Conservation (phyloP, 1,140 invertebrate genomes). For the Daktulosphaira vitifoliae region DNA sequence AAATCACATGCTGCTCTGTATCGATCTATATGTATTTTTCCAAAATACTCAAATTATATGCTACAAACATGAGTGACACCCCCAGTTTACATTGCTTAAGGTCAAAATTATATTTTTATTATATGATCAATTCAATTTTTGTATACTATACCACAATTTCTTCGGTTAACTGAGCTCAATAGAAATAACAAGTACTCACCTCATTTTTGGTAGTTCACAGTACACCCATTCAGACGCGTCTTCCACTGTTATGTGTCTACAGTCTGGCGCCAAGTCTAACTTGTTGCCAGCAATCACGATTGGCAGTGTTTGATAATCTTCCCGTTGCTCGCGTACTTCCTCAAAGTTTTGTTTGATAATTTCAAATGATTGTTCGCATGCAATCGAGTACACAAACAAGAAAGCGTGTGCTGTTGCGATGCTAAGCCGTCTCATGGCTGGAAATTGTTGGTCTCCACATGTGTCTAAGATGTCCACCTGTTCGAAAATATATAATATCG, state of each 20-base stretch:
- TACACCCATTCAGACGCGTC: conserved; percentile 73
- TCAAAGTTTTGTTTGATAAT: conserved; percentile 72
- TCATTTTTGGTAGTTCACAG: conserved; percentile 62
- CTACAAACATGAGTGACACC: too few relatives aligned
- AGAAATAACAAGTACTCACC: too few relatives aligned
- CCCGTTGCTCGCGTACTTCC: conserved; percentile 69
- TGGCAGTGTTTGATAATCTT: conserved; percentile 70
- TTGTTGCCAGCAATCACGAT: conserved; percentile 82
- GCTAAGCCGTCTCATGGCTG: conserved; percentile 74
- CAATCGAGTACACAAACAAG: conserved; percentile 79
- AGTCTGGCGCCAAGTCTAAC: conserved; percentile 56
- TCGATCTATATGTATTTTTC: too few relatives aligned
- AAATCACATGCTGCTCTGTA: too few relatives aligned
- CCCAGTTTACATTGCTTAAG: too few relatives aligned
- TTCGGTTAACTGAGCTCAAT: too few relatives aligned
- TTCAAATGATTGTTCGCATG: conserved; percentile 62
- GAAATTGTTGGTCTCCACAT: conserved; percentile 77
- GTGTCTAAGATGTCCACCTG: conserved; percentile 82
- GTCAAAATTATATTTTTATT: too few relatives aligned
- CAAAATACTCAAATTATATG: too few relatives aligned
- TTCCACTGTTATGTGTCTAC: conserved; percentile 60
- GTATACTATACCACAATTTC: too few relatives aligned
- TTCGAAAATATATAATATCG: conserved; percentile 34
- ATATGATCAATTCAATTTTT: too few relatives aligned
- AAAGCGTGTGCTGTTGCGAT: conserved; percentile 86